Percentiles rank a stretch among this genome's conserved stretches.
These are phyloP conservation scores for Rattus norvegicus DNA, from an alignment of 2,113 vertebrate genomes.

Conservation along the genomic window GRCr8 NC_086027.1:40166001-40166500, in stretches of 20 bases:
- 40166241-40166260: too few relatives aligned
- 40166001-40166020: slow-evolving; percentile 14
- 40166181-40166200: background rate
- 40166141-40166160: too few relatives aligned
- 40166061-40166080: background rate
- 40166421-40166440: background rate
- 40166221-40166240: too few relatives aligned
- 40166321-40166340: background rate
- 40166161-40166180: background rate
- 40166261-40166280: too few relatives aligned
- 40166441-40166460: background rate
- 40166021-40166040: slow-evolving; percentile 49
- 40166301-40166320: background rate
- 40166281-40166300: background rate
- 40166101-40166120: background rate
- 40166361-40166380: background rate
- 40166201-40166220: too few relatives aligned
- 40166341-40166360: background rate
- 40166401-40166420: background rate
- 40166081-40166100: background rate
- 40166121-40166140: too few relatives aligned
- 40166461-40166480: background rate
- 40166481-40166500: background rate
- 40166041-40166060: slow-evolving; percentile 26
- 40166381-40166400: background rate